Evolutionary conservation across 2,888 invertebrate genomes (phyloP), one percentile per base, ranked within the genome.

Genomic region (Aphrophora alni): DNA sequence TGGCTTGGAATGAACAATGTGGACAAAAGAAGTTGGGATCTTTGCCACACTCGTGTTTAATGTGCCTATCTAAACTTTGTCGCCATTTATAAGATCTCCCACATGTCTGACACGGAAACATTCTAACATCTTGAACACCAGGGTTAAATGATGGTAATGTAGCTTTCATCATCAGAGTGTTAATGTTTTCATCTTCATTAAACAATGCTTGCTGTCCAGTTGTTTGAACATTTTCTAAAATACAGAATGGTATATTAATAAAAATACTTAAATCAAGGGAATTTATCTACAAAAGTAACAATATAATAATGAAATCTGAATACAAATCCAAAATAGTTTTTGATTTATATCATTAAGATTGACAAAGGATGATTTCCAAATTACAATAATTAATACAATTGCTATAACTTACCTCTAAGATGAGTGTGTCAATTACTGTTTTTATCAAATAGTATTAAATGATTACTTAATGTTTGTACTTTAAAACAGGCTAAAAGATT

Each of bases 41-140:
- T 17, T 85, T 84, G 12, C 87, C 87, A 78, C 87, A 87, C 75
- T 87, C 87, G 81, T 86, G 85, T 44, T 85, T 85, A 77, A 84
- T 77, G 80, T 87, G 87, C 7, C 85, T 83, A 25, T 84, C 84
- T 8, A 87, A 82, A 77, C 84, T 85, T 25, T 84, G 84, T 59
- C 80, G 76, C 80, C 82, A 81, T 73, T 82, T 82, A 78, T 85
- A 85, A 7, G 78, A 44, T 51, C 82, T 77, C 3, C 84, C 83
- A 77, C 85, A 85, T 33, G 77, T 84, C 38, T 84, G 82, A 79
- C 88, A 88, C 4, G 26, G 24, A 51, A 81, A 81, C 70, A 59
- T 59, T 2, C 21, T 2, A 10, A 21, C 21, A 59, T 21, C 21
- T 21, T 59, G 59, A n/a, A 21, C 21, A 21, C 12, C 21, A 3